Evolutionary conservation across 2,113 vertebrate species (phyloP).

Genomic region (Sus scrofa): DNA sequence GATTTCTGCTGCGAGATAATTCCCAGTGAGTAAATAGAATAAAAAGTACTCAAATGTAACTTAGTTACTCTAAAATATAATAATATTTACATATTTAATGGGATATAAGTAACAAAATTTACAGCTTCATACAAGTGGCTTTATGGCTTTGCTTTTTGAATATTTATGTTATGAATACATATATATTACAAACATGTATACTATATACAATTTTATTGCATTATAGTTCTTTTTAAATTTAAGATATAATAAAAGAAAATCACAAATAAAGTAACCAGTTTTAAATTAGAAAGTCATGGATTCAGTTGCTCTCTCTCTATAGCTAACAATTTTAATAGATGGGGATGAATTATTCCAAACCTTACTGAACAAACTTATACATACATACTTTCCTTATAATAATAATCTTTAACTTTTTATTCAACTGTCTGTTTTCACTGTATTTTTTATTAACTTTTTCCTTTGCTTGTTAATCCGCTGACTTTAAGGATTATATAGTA

Average conservation of each 20-base stretch:
- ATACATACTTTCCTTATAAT: neutral
- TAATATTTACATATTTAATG: neutral
- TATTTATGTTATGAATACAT: neutral
- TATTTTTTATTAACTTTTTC: neutral
- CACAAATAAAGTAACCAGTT: neutral
- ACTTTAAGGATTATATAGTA: neutral
- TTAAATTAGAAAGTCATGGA: neutral
- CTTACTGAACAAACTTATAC: neutral
- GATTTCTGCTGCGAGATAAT: neutral
- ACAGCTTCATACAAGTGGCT: neutral
- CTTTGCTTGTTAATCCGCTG: neutral
- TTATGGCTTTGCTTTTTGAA: neutral
- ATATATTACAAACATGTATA: neutral
- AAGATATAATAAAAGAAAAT: neutral
- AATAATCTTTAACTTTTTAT: neutral
- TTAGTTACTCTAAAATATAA: neutral
- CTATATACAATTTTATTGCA: neutral
- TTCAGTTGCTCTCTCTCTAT: neutral
- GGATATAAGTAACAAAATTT: neutral
- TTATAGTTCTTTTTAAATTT: neutral
- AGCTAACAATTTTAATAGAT: neutral
- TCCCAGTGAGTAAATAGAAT: neutral
- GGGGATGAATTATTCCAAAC: neutral
- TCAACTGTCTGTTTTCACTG: neutral
- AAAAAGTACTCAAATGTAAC: neutral